Base-by-base conservation (phyloP, 2,113 vertebrate species). In the Todiramphus chloris region DNA sequence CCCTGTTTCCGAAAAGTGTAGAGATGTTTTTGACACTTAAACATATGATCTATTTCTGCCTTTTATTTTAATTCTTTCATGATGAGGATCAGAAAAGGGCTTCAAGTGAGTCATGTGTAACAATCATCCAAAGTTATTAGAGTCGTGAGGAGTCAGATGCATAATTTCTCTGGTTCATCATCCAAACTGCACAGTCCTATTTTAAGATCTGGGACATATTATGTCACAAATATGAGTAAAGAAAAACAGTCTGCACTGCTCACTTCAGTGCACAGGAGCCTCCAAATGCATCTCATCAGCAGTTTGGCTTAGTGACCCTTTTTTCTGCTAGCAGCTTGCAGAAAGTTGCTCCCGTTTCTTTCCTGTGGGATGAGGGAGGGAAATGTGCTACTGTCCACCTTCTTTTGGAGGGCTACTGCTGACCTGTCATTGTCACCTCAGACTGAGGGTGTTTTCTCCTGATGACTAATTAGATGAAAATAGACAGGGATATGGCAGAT, bases 1-100 rank as follows among this genome's bases (percentile, higher is more conserved):
- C 68, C 41, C 60, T 64, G 12, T 72, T 89, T 89, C 46, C 84
- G 69, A 81, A 81, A 88, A 82, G 41, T 43, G 1, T 9, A 7
- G 62, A 60, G 48, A 62, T 94, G 44, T 28, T 93, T 91, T 73
- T 90, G 74, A 90, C 53, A 37, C 78, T 84, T 77, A 67, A 73
- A 39, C 24, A 37, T 44, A 46, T 1, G 41, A 93, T 77, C 55
- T 13, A 7, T 75, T 87, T 89, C 80, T 91, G 64, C 55, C 37
- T 73, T 88, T 46, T 66, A 30, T 70, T 73, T 12, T 16, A 78
- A 91, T 92, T 92, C 80, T 80, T 96, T 83, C 72, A 43, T 9
- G 43, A 56, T 89, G 80, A 89, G 83, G 64, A 63, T 70, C 73
- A 94, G 68, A 70, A 76, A 28, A 77, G 37, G 39, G 16, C 56